Evolutionary conservation across 2,888 invertebrate genomes (phyloP), one percentile per base, ranked within the genome.

Genomic region (Lithophane ornitopus): DNA sequence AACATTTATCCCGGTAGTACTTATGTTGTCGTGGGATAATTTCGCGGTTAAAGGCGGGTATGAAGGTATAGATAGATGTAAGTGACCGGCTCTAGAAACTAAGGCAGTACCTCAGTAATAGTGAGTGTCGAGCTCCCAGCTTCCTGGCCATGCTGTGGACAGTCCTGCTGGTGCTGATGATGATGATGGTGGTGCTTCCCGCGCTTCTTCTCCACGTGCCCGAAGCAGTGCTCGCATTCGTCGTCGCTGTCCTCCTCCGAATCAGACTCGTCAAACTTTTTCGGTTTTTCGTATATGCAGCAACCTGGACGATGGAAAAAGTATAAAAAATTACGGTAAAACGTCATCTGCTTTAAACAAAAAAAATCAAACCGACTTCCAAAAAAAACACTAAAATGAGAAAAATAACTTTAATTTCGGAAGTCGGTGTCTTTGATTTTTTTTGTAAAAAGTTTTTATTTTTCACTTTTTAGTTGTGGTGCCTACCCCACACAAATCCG

Each of bases 271-370:
- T 97, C 99, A 95, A 99, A 99, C 59, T 97, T 97, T 87, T 97
- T 97, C n/a, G 98, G 99, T 94, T 99, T 99, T 91, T 98, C 98
- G 94, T 98, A 99, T 91, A 99, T 98, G 94, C 99, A 99, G 93
- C 99, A 99, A 95, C 99, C 99, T 99, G 90, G 2, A 52, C 14
- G 34, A 22, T n/a, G 28, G 22, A 39, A 22, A 39, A 56, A n/a
- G 0, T n/a, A n/a, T n/a, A 54, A 11, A 34, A 34, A 34, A 34
- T 6, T n/a, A n/a, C n/a, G n/a, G n/a, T n/a, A 9, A 12, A 54
- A 54, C 12, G 1, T 9, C n/a, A 4, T 54, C n/a, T 54, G n/a
- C 54, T 54, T 54, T n/a, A 54, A 54, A 54, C 4, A 34, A 34
- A 34, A 34, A 34, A 4, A n/a, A n/a, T n/a, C n/a, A n/a, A n/a